These are phyloP conservation scores for Enhydra lutris DNA, from an alignment of 2,113 vertebrate genomes.

Conservation along the genomic window DNA sequence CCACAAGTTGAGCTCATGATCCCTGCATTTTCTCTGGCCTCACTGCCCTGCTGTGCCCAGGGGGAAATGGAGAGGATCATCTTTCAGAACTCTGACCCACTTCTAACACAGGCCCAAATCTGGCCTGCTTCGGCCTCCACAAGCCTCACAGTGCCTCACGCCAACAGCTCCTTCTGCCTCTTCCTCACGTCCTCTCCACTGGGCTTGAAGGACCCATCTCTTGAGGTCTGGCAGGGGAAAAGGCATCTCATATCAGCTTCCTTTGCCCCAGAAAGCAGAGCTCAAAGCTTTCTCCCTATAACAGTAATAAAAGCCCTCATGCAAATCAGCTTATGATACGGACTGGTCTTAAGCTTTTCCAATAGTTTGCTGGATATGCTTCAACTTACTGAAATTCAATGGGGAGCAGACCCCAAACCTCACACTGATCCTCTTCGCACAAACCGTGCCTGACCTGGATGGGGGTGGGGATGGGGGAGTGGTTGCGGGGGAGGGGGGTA, in stretches of 20 bases:
- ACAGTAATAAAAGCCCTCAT: neutral
- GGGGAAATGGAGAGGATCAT: neutral
- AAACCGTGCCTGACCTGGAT: neutral
- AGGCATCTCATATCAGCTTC: neutral
- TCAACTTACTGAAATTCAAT: neutral
- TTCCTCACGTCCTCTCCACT: neutral
- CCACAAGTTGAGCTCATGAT: neutral
- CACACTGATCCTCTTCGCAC: neutral
- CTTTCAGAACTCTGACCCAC: neutral
- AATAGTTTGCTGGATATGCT: neutral
- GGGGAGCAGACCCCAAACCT: neutral
- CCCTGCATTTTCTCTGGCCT: neutral
- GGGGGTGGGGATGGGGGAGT: too few species aligned
- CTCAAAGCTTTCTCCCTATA: neutral
- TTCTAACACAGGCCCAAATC: neutral
- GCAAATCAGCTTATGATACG: neutral
- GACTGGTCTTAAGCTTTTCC: neutral
- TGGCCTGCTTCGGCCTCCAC: neutral
- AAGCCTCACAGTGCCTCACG: neutral
- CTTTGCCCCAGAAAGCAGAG: neutral
- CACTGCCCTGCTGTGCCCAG: neutral
- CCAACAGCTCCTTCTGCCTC: neutral
- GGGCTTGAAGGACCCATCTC: neutral
- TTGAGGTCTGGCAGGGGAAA: neutral
- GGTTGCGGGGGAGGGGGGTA: too few species aligned